phyloP scores from a whole-genome alignment of 1,140 invertebrate species.

The Philopotamus ludificatus region DNA sequence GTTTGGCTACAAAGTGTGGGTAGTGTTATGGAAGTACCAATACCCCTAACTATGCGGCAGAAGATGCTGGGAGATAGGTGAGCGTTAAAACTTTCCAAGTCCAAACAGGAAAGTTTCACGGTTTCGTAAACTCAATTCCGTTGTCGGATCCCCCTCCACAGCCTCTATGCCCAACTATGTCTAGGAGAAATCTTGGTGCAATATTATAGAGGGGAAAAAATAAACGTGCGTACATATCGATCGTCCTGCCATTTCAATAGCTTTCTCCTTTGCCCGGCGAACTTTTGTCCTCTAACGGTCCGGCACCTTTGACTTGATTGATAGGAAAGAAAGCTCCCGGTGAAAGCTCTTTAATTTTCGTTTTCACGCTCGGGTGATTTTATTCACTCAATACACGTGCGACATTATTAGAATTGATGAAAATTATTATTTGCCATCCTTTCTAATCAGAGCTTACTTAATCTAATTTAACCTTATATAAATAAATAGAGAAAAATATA shows the following conservation, averaged over 20 bases:
- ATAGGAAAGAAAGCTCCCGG: constrained; percentile 7
- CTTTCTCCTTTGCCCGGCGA: background rate
- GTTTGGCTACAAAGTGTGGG: constrained; percentile 5
- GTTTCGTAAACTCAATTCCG: constrained; percentile 31
- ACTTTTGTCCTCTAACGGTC: constrained; percentile 6
- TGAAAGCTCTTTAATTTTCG: constrained; percentile 20
- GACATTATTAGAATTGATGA: no score
- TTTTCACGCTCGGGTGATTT: constrained; percentile 16
- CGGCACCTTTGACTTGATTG: constrained; percentile 11
- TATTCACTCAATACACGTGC: no score
- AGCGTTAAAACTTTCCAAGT: constrained; percentile 24
- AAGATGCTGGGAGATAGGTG: background rate
- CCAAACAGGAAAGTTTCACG: constrained; percentile 26
- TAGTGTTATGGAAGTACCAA: background rate
- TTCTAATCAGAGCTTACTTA: no score
- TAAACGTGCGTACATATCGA: no score
- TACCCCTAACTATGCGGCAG: background rate
- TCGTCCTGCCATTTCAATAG: background rate
- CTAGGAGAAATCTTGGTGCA: no score
- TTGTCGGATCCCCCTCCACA: background rate
- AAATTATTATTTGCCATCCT: no score
- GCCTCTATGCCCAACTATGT: no score
- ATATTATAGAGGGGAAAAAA: no score
- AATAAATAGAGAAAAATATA: no score
- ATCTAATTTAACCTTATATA: no score